Evolutionary conservation across 2,888 invertebrate genomes (phyloP).

Genomic region (Caenorhabditis wallacei): DNA sequence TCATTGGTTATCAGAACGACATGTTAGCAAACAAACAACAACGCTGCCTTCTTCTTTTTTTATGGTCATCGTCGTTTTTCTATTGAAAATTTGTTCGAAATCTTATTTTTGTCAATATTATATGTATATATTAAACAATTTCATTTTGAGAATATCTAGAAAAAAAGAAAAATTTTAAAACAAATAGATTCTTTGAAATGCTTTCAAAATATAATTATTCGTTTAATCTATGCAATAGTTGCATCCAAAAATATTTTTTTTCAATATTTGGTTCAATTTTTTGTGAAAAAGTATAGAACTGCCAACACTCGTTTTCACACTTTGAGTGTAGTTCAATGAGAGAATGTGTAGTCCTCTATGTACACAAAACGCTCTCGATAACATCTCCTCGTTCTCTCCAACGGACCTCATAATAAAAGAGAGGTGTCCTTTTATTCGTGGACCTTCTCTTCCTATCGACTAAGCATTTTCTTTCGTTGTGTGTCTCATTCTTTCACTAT

Average conservation of each 20-base stretch:
- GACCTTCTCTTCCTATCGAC: not conserved
- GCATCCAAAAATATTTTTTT: too few species aligned
- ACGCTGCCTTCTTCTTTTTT: not conserved
- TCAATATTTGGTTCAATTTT: too few species aligned
- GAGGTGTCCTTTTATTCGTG: not conserved
- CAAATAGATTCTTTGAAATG: too few species aligned
- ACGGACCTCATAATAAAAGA: not conserved
- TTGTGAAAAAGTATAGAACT: too few species aligned
- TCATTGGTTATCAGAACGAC: not conserved
- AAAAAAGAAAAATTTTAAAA: too few species aligned
- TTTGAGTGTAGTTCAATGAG: not conserved
- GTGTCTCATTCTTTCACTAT: slow-evolving; percentile 1
- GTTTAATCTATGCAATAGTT: too few species aligned
- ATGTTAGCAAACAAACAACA: not conserved
- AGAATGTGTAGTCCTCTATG: not conserved
- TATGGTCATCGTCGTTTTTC: not conserved
- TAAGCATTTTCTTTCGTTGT: not conserved
- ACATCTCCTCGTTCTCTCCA: not conserved
- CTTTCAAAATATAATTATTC: too few species aligned
- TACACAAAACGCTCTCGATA: not conserved
- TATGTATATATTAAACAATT: too few species aligned
- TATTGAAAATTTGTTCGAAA: too few species aligned
- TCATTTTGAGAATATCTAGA: too few species aligned
- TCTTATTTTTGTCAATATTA: too few species aligned
- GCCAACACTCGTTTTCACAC: too few species aligned